phyloP scores from a whole-genome alignment of 2,888 invertebrate species.

The Eurois occulta region DNA sequence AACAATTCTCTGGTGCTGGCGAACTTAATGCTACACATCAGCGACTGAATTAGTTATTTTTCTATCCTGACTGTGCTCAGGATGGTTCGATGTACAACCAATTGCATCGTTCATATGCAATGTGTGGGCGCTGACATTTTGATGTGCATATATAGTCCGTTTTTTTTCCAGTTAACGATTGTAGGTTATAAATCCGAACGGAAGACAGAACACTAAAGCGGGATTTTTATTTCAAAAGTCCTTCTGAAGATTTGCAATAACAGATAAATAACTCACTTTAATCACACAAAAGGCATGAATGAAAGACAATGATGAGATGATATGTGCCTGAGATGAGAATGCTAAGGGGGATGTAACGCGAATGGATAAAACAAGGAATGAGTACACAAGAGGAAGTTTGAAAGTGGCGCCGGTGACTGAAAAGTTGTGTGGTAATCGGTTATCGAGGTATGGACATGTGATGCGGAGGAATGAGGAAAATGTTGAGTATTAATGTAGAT shows the following conservation, averaged over 20 bases:
- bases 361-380: too few relatives aligned
- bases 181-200: background rate
- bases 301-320: too few relatives aligned
- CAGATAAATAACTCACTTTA: background rate
- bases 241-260: background rate
- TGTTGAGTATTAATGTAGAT: too few relatives aligned
- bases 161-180: conserved; percentile 3
- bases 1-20: conserved; percentile 1
- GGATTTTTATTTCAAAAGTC: background rate
- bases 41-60: conserved; percentile 28
- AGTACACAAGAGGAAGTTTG: too few relatives aligned
- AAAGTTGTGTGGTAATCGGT: too few relatives aligned
- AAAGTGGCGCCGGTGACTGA: too few relatives aligned
- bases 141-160: background rate
- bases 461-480: too few relatives aligned
- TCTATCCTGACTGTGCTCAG: conserved; percentile 7
- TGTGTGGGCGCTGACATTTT: conserved; percentile 4
- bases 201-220: background rate
- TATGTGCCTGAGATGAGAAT: too few relatives aligned
- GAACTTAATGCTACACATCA: conserved; percentile 9
- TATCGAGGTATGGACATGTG: too few relatives aligned
- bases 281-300: too few relatives aligned
- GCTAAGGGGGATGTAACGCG: too few relatives aligned
- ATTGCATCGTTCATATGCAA: conserved; percentile 16
- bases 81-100: background rate